Conservation (phyloP, 2,113 vertebrate species). For the Poeciliopsis occidentalis region DNA sequence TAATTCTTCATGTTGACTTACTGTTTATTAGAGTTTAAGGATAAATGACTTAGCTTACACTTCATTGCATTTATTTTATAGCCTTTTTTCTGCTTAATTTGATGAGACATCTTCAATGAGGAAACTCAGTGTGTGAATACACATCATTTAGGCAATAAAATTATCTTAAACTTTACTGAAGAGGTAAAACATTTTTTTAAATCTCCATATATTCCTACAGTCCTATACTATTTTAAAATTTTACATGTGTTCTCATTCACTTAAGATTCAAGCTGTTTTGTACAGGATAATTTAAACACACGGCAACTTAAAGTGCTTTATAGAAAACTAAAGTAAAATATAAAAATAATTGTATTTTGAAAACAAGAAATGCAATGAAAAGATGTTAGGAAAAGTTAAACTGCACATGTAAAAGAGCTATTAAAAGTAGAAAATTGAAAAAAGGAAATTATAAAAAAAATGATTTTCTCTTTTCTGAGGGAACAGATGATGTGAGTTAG, state of each 20-base stretch:
- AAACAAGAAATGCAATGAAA: neutral
- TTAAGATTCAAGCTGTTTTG: neutral
- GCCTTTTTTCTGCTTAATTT: too few relatives aligned
- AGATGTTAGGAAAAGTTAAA: neutral
- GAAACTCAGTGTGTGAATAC: neutral
- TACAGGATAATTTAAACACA: neutral
- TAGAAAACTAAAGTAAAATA: neutral
- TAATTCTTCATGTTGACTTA: neutral
- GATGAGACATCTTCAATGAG: too few relatives aligned
- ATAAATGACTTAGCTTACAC: neutral
- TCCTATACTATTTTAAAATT: neutral
- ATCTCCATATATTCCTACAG: neutral
- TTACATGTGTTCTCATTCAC: neutral
- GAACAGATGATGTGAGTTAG: too few relatives aligned
- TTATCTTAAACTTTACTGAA: too few relatives aligned
- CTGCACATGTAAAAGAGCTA: neutral
- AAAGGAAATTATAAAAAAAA: neutral
- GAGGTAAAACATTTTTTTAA: neutral
- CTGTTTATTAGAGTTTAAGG: neutral
- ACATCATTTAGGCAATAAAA: neutral
- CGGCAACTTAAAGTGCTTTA: neutral
- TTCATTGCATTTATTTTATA: neutral
- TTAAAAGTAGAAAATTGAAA: neutral
- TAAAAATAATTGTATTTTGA: neutral
- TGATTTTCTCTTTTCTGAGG: neutral